Evolutionary conservation across 2,888 invertebrate species (phyloP).

Genomic region (Thymelicus acteon): DNA sequence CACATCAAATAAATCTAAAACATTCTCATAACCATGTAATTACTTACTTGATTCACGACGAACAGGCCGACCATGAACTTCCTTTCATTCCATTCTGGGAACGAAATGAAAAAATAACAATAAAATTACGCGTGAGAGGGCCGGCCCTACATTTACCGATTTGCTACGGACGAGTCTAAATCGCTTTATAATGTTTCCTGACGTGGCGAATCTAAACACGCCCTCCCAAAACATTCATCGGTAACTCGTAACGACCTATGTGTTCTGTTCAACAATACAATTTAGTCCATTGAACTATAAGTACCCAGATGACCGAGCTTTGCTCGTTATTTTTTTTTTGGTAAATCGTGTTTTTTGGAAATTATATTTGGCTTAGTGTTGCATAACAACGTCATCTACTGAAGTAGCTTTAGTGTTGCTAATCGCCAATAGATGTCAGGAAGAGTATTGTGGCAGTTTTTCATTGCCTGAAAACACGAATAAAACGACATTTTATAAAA

Average conservation of each 20-base stretch:
- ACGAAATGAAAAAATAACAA: constrained; percentile 23
- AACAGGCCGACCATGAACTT: constrained; percentile 16
- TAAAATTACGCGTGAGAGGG: constrained; percentile 30
- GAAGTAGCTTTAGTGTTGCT: no score
- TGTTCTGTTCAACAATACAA: background rate
- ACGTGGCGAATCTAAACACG: constrained; percentile 37
- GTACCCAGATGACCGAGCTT: no score
- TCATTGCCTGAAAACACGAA: no score
- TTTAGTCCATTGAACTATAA: no score
- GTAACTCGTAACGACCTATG: background rate
- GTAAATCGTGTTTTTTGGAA: no score
- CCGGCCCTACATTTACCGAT: constrained; percentile 32
- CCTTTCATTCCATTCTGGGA: constrained; percentile 15
- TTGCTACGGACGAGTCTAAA: constrained; percentile 36
- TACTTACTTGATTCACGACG: constrained; percentile 24
- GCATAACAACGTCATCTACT: no score
- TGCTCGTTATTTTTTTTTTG: no score
- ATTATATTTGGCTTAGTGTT: no score
- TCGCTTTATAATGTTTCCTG: constrained; percentile 46
- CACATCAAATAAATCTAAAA: background rate
- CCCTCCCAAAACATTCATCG: constrained; percentile 17
- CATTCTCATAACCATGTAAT: constrained; percentile 29
- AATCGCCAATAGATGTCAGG: no score
- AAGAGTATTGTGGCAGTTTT: no score
- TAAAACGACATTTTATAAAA: no score